These are phyloP conservation scores for Drosophila persimilis DNA, from an alignment of 1,140 invertebrate genomes.

Conservation along the genomic window DNA sequence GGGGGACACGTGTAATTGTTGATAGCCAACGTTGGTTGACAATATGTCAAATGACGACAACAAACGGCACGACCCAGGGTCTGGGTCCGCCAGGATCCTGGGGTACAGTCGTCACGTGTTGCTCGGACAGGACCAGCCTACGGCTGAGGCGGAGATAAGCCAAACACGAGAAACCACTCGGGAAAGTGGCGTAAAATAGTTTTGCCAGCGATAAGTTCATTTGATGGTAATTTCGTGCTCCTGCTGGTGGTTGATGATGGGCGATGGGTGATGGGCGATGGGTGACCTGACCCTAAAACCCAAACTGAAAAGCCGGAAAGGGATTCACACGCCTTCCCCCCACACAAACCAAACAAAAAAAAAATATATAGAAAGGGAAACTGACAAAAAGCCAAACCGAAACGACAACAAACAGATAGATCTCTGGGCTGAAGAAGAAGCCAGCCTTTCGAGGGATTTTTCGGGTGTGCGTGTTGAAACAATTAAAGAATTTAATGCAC, in stretches of 20 bases:
- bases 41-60: conserved; percentile 75
- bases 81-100: conserved; percentile 1
- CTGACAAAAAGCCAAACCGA: conserved; percentile 72
- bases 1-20: conserved; percentile 77
- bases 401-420: conserved; percentile 60
- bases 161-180: conserved; percentile 77
- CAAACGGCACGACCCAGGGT: conserved; percentile 2
- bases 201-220: conserved; percentile 76
- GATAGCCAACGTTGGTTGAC: conserved; percentile 67
- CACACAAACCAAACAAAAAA: background rate
- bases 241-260: conserved; percentile 31
- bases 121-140: conserved; percentile 40
- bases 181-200: conserved; percentile 79
- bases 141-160: conserved; percentile 59
- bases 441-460: conserved; percentile 25
- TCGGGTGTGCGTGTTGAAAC: conserved; percentile 74
- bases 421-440: conserved; percentile 29
- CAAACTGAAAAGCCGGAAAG: conserved; percentile 21
- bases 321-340: conserved; percentile 63
- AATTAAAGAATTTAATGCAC: conserved; percentile 68
- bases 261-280: background rate
- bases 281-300: conserved; percentile 39
- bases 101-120: conserved; percentile 75
- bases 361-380: conserved; percentile 19
- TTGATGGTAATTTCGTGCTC: conserved; percentile 71